Conservation (phyloP, 2,888 invertebrate species). For the Lycophotia porphyrea region DNA sequence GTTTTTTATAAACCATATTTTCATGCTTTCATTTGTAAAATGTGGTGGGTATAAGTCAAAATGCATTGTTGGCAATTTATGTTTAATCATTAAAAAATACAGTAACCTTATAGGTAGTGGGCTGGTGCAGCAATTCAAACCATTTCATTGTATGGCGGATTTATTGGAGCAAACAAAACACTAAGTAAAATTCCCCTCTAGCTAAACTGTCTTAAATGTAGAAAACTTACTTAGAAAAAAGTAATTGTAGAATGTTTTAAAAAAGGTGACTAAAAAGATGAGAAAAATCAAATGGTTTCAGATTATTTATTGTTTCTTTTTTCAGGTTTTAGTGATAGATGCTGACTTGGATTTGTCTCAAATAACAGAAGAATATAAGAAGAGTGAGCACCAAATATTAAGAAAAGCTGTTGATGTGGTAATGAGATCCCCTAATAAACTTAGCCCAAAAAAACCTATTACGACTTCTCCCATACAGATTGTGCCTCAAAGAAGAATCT, state of each 20-base stretch:
- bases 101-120: not conserved
- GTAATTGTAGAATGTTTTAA: too few species aligned
- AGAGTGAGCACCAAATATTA: constrained; percentile 90
- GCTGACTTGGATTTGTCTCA: constrained; percentile 92
- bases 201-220: not conserved
- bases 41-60: not conserved
- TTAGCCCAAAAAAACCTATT: constrained; percentile 87
- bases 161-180: constrained; percentile 21
- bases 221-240: not conserved
- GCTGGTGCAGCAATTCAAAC: constrained; percentile 24
- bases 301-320: constrained; percentile 45
- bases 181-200: constrained; percentile 9
- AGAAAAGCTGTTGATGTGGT: constrained; percentile 87
- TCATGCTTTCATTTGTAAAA: not conserved
- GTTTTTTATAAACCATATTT: not conserved
- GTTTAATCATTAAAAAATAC: not conserved
- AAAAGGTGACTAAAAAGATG: not conserved
- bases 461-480: constrained; percentile 83
- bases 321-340: constrained; percentile 92
- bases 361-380: constrained; percentile 92
- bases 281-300: not conserved
- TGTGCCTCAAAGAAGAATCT: constrained; percentile 80
- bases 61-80: constrained; percentile 11
- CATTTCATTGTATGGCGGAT: constrained; percentile 9
- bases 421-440: constrained; percentile 86